Evolutionary conservation across 2,888 invertebrate genomes (phyloP), one percentile per base, ranked within the genome.

Genomic region (Lamproptera curius): DNA sequence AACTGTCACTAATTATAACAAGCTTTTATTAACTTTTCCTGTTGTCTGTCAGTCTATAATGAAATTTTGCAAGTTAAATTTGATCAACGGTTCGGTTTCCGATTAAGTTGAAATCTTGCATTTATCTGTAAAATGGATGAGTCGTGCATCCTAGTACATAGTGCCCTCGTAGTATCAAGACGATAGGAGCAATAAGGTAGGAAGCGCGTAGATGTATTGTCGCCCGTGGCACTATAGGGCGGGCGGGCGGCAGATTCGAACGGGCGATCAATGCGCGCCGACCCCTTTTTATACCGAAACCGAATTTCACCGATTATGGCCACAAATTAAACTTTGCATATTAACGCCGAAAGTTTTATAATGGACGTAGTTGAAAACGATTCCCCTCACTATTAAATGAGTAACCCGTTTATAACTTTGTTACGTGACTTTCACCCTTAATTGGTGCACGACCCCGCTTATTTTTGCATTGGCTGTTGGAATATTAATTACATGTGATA

Each of bases 251-350:
- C 28, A n/a, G 11, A 17, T 41, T 41, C 41, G 26, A 39, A 2
- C 17, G 16, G 16, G n/a, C 6, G 16, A 16, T 9, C n/a, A 39
- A 40, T 16, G 28, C 16, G 11, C 3, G 31, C 41, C 41, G 41
- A 42, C 34, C 15, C 33, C 14, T 20, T 35, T 42, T 20, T 28
- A n/a, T 34, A 17, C 15, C 6, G 23, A 23, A 35, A 42, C 15
- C 20, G 11, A 17, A 5, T 17, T 20, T 14, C 42, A 53, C 51
- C 58, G 53, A 57, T 59, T 59, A 52, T 35, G 33, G 42, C 53
- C 36, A 42, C 53, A 52, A 53, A 52, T 55, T 52, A 41, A 57
- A 57, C 57, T 57, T 56, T 51, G 52, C 54, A 52, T 54, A 53
- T 54, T 59, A 57, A 51, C 52, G 45, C 35, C 35, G 42, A 35